Conservation (phyloP, 2,113 vertebrate species). For the Tragulus kanchil region DNA sequence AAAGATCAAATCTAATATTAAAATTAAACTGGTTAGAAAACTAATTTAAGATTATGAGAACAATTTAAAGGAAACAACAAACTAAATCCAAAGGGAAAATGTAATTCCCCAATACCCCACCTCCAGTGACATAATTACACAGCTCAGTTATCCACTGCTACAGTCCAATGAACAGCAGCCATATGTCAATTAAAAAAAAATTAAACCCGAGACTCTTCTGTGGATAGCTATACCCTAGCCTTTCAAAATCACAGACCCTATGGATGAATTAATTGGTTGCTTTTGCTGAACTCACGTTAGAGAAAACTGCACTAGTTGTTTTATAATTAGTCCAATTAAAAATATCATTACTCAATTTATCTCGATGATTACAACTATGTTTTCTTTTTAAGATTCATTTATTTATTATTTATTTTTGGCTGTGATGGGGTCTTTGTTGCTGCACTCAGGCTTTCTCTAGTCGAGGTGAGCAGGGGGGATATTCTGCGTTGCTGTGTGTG, state of each 20-base stretch:
- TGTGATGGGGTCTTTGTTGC: too few species aligned
- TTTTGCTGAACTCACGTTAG: not conserved
- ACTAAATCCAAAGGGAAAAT: slow-evolving; percentile 34
- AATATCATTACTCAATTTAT: not conserved
- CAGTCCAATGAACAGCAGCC: not conserved
- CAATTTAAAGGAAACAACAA: slow-evolving; percentile 39
- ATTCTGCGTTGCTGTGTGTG: too few species aligned
- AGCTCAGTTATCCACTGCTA: not conserved
- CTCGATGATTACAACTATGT: not conserved
- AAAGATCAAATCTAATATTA: slow-evolving; percentile 43
- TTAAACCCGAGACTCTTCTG: not conserved
- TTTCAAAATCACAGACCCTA: slow-evolving; percentile 33
- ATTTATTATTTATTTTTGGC: too few species aligned
- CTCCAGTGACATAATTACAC: not conserved
- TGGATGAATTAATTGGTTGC: not conserved
- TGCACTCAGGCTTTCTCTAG: too few species aligned
- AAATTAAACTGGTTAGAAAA: slow-evolving; percentile 50
- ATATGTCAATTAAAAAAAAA: not conserved
- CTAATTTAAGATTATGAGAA: not conserved
- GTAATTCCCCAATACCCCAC: not conserved
- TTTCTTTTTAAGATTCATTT: too few species aligned
- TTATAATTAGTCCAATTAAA: not conserved
- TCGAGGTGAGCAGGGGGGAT: too few species aligned
- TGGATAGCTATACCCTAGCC: not conserved
- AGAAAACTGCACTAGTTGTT: not conserved